phyloP scores from a whole-genome alignment of 2,113 vertebrate genomes.

The Synchiropus splendidus region DNA sequence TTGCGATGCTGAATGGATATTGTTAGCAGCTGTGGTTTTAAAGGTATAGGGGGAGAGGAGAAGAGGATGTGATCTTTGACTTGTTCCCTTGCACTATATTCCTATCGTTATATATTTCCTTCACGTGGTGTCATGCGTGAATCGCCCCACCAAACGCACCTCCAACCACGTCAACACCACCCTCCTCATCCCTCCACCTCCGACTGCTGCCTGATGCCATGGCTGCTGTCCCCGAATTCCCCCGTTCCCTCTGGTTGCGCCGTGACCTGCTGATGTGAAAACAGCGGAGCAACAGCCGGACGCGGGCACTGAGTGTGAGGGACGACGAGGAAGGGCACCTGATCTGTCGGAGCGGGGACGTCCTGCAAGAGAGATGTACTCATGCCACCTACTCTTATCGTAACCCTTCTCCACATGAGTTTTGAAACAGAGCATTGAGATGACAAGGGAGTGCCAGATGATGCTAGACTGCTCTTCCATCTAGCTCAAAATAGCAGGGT shows the following conservation, averaged over 20 bases:
- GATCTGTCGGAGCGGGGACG: constrained; percentile 99
- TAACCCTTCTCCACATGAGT: constrained; percentile 87
- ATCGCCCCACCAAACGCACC: constrained; percentile 83
- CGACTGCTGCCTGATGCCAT: constrained; percentile 59
- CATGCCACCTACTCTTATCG: constrained; percentile 88
- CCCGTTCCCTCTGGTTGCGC: constrained; percentile 65
- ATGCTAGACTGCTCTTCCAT: constrained; percentile 63
- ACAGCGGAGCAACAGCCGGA: constrained; percentile 80
- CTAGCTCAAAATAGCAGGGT: constrained; percentile 59
- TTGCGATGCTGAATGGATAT: constrained; percentile 73
- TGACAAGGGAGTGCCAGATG: constrained; percentile 63
- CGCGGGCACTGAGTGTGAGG: constrained; percentile 96
- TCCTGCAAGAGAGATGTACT: constrained; percentile 99
- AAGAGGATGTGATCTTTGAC: constrained; percentile 75
- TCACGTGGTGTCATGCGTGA: constrained; percentile 84
- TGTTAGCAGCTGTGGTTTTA: constrained; percentile 62
- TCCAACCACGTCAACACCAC: constrained; percentile 61
- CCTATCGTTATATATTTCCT: constrained; percentile 86
- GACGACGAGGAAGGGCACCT: constrained; percentile 99
- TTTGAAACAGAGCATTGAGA: constrained; percentile 68
- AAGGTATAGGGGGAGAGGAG: constrained; percentile 59
- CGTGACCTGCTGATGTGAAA: constrained; percentile 63
- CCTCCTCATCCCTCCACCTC: constrained; percentile 67
- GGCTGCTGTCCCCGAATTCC: constrained; percentile 62
- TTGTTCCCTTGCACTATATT: constrained; percentile 81